Evolutionary conservation across 2,113 vertebrate species (phyloP), one percentile per base, ranked within the genome.

Genomic region (Verasper variegatus): DNA sequence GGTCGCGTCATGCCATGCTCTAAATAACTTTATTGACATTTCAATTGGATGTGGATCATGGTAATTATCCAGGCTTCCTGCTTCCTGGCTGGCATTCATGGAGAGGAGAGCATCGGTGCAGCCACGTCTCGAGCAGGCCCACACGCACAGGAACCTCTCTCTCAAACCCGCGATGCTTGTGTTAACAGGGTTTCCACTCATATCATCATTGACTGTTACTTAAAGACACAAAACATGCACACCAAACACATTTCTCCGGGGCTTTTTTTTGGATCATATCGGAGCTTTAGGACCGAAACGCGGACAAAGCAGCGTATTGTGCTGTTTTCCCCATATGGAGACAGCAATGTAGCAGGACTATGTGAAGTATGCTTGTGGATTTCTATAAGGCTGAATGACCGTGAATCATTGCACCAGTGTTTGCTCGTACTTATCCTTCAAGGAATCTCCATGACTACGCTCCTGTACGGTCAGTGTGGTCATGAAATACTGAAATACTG

Each of bases 21-120:
- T 86, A 86, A 90, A 92, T 88, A 86, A 84, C 89, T 89, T 85
- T 87, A 93, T 92, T 89, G 90, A 88, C 92, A 86, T 92, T 88
- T 87, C 78, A 91, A 89, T 92, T 86, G 87, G 85, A 83, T 80
- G 76, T 77, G 82, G 88, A 88, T 86, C 80, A 88, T 42, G 31
- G 80, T 90, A 92, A 92, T 91, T 90, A 92, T 82, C 79, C 86
- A 68, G 85, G 68, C 89, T 90, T 82, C 87, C 85, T 88, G 88
- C 86, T 88, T 87, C 80, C 85, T 86, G 82, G 85, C 84, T 80
- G 68, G 40, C 67, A 78, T 66, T 85, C 81, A 75, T 52, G 1
- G 64, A 77, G 76, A 86, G 82, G 62, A 74, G 74, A 62, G 27
- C 57, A 37, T 61, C 81, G 59, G 60, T 57, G 73, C 71, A 72